Evolutionary conservation across 2,797 vertebrate genomes (phyloP).

Genomic region (Gymnoscopelus braueri): DNA sequence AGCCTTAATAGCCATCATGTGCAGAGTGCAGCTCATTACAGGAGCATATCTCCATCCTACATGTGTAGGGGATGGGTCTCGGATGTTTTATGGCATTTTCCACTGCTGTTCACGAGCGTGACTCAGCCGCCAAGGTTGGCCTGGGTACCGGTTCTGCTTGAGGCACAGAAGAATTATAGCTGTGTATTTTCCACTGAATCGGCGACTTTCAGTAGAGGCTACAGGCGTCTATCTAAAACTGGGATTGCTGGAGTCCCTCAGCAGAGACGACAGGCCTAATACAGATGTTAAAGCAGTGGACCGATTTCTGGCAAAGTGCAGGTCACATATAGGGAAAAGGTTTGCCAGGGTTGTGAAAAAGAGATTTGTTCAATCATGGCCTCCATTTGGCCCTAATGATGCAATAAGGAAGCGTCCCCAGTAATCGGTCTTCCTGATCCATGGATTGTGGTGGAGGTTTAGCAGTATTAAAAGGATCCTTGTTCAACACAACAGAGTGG

Average conservation of each 20-base stretch:
- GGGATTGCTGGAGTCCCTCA: constrained; percentile 44
- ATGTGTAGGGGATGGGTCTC: constrained; percentile 30
- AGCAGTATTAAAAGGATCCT: constrained; percentile 52
- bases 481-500: constrained; percentile 49
- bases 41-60: constrained; percentile 37
- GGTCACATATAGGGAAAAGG: constrained; percentile 39
- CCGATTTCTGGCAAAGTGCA: constrained; percentile 22
- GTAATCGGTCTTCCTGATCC: constrained; percentile 9
- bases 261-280: constrained; percentile 32
- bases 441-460: constrained; percentile 25
- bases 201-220: constrained; percentile 9
- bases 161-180: constrained; percentile 24
- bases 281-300: constrained; percentile 21
- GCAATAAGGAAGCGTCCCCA: background rate
- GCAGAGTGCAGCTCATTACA: constrained; percentile 57
- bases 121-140: constrained; percentile 33
- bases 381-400: constrained; percentile 13
- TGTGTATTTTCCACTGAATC: constrained; percentile 40
- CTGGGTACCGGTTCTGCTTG: constrained; percentile 1
- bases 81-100: constrained; percentile 50
- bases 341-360: constrained; percentile 17
- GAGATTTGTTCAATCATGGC: constrained; percentile 14
- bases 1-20: constrained; percentile 60
- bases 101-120: constrained; percentile 34
- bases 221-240: constrained; percentile 37